Evolutionary conservation across 2,888 invertebrate species (phyloP).

Genomic region (Epinotia bilunana): DNA sequence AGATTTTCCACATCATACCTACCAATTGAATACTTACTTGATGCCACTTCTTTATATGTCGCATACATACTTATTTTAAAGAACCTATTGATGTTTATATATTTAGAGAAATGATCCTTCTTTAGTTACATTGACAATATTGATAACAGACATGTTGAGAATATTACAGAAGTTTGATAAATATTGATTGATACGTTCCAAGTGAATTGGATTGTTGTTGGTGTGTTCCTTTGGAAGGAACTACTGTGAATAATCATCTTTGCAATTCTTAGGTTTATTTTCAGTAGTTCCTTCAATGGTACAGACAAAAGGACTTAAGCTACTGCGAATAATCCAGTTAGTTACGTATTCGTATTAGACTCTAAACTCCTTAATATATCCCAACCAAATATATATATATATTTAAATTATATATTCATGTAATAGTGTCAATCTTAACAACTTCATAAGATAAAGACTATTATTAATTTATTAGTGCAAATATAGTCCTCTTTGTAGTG

Average conservation of each 20-base stretch:
- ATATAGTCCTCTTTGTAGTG: too few relatives aligned
- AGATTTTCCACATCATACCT: neutral
- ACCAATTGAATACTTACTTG: neutral
- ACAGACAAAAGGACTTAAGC: too few relatives aligned
- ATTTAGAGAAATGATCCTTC: neutral
- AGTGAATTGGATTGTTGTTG: neutral
- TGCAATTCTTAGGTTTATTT: neutral
- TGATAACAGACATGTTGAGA: neutral
- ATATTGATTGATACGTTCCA: constrained; percentile 6
- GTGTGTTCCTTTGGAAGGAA: neutral
- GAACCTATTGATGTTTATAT: neutral
- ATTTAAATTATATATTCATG: too few relatives aligned
- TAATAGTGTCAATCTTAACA: too few relatives aligned
- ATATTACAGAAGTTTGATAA: neutral
- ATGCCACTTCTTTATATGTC: neutral
- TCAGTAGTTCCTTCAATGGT: too few relatives aligned
- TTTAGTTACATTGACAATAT: neutral
- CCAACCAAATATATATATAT: too few relatives aligned
- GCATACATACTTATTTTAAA: neutral
- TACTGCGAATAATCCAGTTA: too few relatives aligned
- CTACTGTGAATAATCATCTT: neutral
- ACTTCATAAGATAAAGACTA: too few relatives aligned
- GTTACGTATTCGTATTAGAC: too few relatives aligned
- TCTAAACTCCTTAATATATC: too few relatives aligned
- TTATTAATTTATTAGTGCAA: too few relatives aligned